Conservation (phyloP, 2,888 invertebrate species). For the Smittia sp. region DNA sequence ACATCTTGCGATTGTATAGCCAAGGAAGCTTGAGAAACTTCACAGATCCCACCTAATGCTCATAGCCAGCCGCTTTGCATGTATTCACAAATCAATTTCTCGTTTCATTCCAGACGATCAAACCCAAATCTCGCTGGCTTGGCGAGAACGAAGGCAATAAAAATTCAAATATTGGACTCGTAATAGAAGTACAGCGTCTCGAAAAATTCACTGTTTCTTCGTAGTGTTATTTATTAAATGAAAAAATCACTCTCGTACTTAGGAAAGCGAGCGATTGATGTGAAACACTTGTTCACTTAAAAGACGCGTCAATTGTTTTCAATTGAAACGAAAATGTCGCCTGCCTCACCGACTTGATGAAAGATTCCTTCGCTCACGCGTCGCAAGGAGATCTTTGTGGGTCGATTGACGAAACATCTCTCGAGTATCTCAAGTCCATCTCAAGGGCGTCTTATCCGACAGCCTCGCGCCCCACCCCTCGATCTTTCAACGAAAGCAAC, state of each 20-base stretch:
- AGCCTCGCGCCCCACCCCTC: too few relatives aligned
- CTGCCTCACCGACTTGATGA: too few relatives aligned
- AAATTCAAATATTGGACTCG: background rate
- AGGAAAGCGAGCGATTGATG: background rate
- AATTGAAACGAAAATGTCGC: constrained; percentile 26
- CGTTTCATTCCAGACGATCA: background rate
- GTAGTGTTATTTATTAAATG: background rate
- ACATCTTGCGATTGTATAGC: background rate
- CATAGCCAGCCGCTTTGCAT: background rate
- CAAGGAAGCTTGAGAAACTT: background rate
- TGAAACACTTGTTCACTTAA: constrained; percentile 40
- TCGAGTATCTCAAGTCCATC: too few relatives aligned
- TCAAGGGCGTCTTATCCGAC: too few relatives aligned
- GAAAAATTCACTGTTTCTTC: background rate
- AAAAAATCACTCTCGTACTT: background rate
- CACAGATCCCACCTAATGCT: constrained; percentile 8
- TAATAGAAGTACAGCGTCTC: background rate
- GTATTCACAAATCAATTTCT: constrained; percentile 5
- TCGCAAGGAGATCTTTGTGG: too few relatives aligned
- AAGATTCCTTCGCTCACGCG: too few relatives aligned
- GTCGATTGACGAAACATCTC: too few relatives aligned
- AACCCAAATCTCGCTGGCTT: background rate
- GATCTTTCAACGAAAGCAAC: too few relatives aligned
- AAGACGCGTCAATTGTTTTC: constrained; percentile 38
- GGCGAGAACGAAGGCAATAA: background rate